Evolutionary conservation across 2,888 invertebrate genomes (phyloP), one percentile per base, ranked within the genome.

Genomic region (Arctia plantaginis): DNA sequence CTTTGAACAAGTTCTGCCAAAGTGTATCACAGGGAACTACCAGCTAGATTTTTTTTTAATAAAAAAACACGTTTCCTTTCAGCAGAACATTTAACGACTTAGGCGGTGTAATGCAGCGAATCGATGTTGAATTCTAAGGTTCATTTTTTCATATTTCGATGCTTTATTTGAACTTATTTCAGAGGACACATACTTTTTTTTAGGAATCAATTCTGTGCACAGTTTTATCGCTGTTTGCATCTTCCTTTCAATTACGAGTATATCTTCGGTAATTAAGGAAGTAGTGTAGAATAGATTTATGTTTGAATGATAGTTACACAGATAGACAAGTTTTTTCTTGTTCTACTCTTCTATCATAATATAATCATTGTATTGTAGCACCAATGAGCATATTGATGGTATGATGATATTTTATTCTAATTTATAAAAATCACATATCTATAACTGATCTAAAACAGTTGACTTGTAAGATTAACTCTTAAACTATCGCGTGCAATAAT

Each of bases 1-100:
- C 72, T 59, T 78, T 80, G 66, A 66, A 59, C 66, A 44, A 20
- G 47, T 35, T 74, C 70, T 69, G 73, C 27, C 67, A 81, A 80
- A 80, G 70, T 39, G 73, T 70, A 71, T 77, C 66, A 77, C 72
- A 72, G 66, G 55, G 55, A 64, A 65, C 51, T 3, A n/a, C 64
- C 15, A 20, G 30, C 1, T 4, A 6, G 18, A 15, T 65, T 65
- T 65, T n/a, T n/a, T 65, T 66, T 39, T 0, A 4, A 35, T 15
- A 23, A 35, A 39, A 62, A 35, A 35, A 35, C 4, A 23, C 65
- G n/a, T 39, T 66, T n/a, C 39, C 33, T n/a, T 66, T 39, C 39
- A 39, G 39, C n/a, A n/a, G 65, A 66, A 35, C n/a, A 23, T 66
- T 66, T 66, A 39, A 39, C 12, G 65, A 39, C 39, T 66, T 39